A percentile compares a stretch with the other conserved stretches of the same genome.
phyloP scores from a whole-genome alignment of 2,113 vertebrate species.

The Orycteropus afer region DNA sequence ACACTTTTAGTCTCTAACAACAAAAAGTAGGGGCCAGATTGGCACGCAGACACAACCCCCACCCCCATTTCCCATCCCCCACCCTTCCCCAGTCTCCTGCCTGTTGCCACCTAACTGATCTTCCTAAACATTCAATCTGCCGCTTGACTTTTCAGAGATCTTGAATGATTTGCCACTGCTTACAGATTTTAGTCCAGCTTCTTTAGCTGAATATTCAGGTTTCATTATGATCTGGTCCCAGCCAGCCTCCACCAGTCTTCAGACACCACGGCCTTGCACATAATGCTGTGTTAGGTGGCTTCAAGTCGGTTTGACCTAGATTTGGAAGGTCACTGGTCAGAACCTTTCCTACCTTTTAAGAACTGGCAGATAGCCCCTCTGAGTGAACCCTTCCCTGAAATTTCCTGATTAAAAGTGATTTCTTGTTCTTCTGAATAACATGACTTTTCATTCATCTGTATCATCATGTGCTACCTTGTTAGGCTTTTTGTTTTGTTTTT shows the following conservation, averaged over 20 bases:
- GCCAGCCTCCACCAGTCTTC: background rate
- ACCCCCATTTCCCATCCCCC: too few species aligned
- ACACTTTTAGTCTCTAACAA: background rate
- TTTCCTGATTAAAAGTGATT: background rate
- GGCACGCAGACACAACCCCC: background rate
- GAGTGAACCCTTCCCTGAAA: background rate
- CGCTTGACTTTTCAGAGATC: background rate
- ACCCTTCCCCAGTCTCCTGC: background rate
- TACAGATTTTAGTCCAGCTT: background rate
- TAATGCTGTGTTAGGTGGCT: background rate
- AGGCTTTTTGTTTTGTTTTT: background rate
- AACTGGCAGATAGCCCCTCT: background rate
- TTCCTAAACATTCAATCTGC: background rate
- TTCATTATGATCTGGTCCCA: background rate
- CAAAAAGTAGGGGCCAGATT: background rate
- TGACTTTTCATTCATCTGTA: background rate
- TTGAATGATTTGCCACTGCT: background rate
- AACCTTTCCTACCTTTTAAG: background rate
- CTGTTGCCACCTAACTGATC: too few species aligned
- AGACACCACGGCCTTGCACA: background rate
- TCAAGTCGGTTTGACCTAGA: background rate
- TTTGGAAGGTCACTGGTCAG: background rate
- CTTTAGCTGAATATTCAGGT: background rate
- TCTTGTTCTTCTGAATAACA: background rate
- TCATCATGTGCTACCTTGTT: background rate